phyloP scores from a whole-genome alignment of 2,113 vertebrate genomes.

The Ammodytes dubius region DNA sequence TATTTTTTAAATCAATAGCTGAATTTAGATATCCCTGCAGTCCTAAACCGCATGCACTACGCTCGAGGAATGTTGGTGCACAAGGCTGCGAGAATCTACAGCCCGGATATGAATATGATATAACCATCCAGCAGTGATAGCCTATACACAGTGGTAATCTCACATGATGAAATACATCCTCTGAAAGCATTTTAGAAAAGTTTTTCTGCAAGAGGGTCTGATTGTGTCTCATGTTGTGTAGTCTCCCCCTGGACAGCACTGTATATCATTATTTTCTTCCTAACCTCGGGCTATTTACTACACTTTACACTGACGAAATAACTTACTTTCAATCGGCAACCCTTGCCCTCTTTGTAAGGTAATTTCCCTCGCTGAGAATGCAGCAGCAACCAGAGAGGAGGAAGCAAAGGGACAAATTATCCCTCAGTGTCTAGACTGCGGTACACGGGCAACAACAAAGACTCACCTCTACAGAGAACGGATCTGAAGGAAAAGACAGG shows the following conservation, averaged over 20 bases:
- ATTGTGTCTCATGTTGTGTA: slow-evolving; percentile 69
- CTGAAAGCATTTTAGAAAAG: slow-evolving; percentile 71
- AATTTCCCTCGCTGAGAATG: slow-evolving; percentile 75
- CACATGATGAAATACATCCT: slow-evolving; percentile 78
- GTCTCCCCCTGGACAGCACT: slow-evolving; percentile 66
- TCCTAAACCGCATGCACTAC: slow-evolving; percentile 41
- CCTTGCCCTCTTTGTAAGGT: slow-evolving; percentile 74
- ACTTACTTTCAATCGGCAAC: slow-evolving; percentile 77
- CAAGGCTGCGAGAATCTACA: slow-evolving; percentile 30
- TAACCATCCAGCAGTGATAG: slow-evolving; percentile 50
- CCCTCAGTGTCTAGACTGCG: slow-evolving; percentile 67
- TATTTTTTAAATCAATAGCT: slow-evolving; percentile 77
- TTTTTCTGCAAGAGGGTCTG: slow-evolving; percentile 66
- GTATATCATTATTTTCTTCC: slow-evolving; percentile 76
- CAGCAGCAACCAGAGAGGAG: slow-evolving; percentile 51
- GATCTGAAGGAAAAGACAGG: slow-evolving; percentile 66
- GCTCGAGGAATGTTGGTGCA: slow-evolving; percentile 48
- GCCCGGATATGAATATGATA: slow-evolving; percentile 62
- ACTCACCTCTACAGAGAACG: slow-evolving; percentile 60
- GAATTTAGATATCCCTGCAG: slow-evolving; percentile 76
- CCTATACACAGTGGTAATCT: slow-evolving; percentile 61
- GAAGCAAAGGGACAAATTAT: slow-evolving; percentile 80
- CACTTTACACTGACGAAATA: slow-evolving; percentile 80
- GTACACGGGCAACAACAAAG: slow-evolving; percentile 76
- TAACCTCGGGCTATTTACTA: slow-evolving; percentile 80